These are phyloP conservation scores for Euclidia mi DNA, from an alignment of 2,888 invertebrate species.

Conservation along the genomic window DNA sequence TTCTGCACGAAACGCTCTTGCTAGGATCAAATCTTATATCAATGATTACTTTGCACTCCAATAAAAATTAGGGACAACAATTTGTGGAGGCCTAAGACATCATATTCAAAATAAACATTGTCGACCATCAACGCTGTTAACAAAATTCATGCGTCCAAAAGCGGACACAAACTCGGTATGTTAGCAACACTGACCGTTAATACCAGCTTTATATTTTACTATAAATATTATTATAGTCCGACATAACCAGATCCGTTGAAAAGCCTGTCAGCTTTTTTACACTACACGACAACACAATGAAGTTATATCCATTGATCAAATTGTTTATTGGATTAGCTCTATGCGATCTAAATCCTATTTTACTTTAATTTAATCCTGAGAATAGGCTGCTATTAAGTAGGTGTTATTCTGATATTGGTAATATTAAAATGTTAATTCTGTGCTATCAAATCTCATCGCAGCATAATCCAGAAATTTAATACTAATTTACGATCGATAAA, in stretches of 20 bases:
- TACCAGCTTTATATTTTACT: not conserved
- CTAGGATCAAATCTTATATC: no score
- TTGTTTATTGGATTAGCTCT: slow-evolving; percentile 43
- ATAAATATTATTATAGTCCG: slow-evolving; percentile 15
- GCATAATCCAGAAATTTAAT: slow-evolving; percentile 75
- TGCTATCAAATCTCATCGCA: slow-evolving; percentile 74
- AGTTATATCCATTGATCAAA: slow-evolving; percentile 21
- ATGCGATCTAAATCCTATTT: slow-evolving; percentile 27
- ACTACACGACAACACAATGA: slow-evolving; percentile 23
- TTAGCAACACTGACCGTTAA: no score
- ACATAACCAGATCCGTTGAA: slow-evolving; percentile 13
- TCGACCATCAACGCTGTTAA: no score
- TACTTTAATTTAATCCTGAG: slow-evolving; percentile 50
- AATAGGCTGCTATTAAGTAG: slow-evolving; percentile 56
- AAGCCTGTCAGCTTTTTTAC: slow-evolving; percentile 7
- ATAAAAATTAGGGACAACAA: no score
- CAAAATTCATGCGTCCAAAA: no score
- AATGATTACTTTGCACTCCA: no score
- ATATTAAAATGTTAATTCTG: slow-evolving; percentile 79
- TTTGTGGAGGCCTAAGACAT: no score
- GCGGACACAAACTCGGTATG: no score
- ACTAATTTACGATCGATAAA: slow-evolving; percentile 75
- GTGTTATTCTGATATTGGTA: slow-evolving; percentile 66
- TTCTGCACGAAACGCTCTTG: no score
- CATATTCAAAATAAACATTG: no score